Evolutionary conservation across 2,113 vertebrate genomes (phyloP).

Genomic region (Amphilophus citrinellus): DNA sequence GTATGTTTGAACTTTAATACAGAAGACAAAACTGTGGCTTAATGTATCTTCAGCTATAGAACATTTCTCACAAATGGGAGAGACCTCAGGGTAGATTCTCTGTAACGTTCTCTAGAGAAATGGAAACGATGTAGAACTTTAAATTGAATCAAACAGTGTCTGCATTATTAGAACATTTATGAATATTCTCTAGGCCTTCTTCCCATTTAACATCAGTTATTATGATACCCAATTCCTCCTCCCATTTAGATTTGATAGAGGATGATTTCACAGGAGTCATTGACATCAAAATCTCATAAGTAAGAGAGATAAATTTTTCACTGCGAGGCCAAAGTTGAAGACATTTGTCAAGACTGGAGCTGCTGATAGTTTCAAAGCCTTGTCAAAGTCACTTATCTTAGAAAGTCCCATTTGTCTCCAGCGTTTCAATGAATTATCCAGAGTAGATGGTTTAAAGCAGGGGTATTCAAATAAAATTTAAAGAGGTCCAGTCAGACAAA

Average conservation of each 20-base stretch:
- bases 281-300: neutral
- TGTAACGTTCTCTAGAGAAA: neutral
- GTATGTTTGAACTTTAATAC: neutral
- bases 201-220: neutral
- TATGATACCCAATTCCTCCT: neutral
- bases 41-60: neutral
- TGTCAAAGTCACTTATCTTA: neutral
- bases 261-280: neutral
- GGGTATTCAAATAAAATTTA: too few species aligned
- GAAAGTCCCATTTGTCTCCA: too few species aligned
- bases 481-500: too few species aligned
- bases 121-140: neutral
- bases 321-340: neutral
- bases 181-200: neutral
- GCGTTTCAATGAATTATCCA: too few species aligned
- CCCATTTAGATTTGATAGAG: neutral
- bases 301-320: neutral
- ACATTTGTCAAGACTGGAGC: neutral
- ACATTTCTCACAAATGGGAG: neutral
- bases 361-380: neutral
- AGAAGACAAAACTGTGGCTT: neutral
- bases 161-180: neutral
- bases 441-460: too few species aligned
- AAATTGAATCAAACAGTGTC: neutral
- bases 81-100: neutral